Evolutionary conservation across 2,113 vertebrate genomes (phyloP).

Genomic region (Willisornis vidua): DNA sequence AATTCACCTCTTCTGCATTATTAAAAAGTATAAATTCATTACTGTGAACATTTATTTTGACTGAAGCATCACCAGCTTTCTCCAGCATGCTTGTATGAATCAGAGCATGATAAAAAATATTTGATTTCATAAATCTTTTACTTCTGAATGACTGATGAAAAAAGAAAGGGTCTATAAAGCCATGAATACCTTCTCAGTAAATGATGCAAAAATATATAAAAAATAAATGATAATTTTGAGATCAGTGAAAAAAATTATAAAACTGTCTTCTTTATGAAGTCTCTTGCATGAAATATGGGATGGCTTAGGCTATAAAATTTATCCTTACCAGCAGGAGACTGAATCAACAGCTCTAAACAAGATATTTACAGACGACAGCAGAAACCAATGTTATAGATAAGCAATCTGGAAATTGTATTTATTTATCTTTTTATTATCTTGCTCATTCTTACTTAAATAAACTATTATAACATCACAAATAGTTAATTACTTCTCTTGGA

Average conservation of each 20-base stretch:
- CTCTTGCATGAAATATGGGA: conserved; percentile 64
- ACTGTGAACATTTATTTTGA: conserved; percentile 59
- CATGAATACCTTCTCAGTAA: conserved; percentile 62
- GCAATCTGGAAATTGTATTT: conserved; percentile 17
- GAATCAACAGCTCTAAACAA: conserved; percentile 61
- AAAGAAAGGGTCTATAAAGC: conserved; percentile 63
- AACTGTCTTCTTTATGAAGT: conserved; percentile 60
- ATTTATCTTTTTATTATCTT: conserved; percentile 43
- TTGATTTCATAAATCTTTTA: conserved; percentile 73
- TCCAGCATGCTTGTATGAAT: conserved; percentile 47
- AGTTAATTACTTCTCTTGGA: conserved; percentile 67
- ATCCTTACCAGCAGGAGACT: conserved; percentile 55
- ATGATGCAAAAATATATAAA: conserved; percentile 66
- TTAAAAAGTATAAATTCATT: conserved; percentile 55
- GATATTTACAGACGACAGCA: conserved; percentile 17
- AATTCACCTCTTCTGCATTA: conserved; percentile 54
- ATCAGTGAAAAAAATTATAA: conserved; percentile 72
- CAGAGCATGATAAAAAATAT: conserved; percentile 56
- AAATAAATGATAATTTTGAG: conserved; percentile 75
- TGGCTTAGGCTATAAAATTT: conserved; percentile 56
- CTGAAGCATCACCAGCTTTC: conserved; percentile 47
- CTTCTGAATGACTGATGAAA: conserved; percentile 58
- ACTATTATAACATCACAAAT: neutral
- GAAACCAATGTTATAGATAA: neutral
- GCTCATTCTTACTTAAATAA: conserved; percentile 39